Base-by-base conservation (phyloP, 2,113 vertebrate genomes). In the Oriolus oriolus region DNA sequence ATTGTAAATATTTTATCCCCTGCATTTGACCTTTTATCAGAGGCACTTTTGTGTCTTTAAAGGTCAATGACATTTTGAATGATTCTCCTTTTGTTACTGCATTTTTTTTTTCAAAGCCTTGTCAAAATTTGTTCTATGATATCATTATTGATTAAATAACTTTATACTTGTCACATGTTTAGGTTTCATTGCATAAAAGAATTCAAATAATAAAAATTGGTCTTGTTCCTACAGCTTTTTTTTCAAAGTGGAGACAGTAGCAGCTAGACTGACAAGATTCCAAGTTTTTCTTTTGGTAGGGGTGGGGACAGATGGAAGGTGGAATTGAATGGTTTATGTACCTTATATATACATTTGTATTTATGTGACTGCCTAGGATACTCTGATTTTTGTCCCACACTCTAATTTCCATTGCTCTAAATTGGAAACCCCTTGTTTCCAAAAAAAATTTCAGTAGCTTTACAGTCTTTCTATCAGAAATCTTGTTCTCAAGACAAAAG, bases 181-280 rank as follows among this genome's bases (percentile, higher is more conserved):
- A 70, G 15, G 49, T 93, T 92, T 95, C 52, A 83, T 41, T 92
- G 45, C 44, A 63, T 80, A 79, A 82, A 94, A 82, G 4, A 94
- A 80, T 89, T 90, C 87, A 77, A 96, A 94, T 96, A 74, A 87
- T 87, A 35, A 93, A 91, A 96, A 78, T 89, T 77, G 42, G 7
- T 81, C 53, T 89, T 1, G 0, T 89, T 21, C 10, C 82, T 84
- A 27, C 28, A 52, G 53, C 39, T 90, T 89, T 86, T 71, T 89
- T 60, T 95, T 84, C 54, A 87, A 61, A 90, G 45, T 44, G 41
- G 93, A 75, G 93, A 65, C 23, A 74, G 50, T 86, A 95, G 76
- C 71, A 95, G 59, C 79, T 87, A 84, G 37, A 71, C 60, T 94
- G 53, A 64, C 78, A 91, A 82, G 66, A 82, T 50, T 70, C 63